Evolutionary conservation across 2,113 vertebrate species (phyloP), one percentile per base, ranked within the genome.

Genomic region (Psammodynastes pulverulentus): DNA sequence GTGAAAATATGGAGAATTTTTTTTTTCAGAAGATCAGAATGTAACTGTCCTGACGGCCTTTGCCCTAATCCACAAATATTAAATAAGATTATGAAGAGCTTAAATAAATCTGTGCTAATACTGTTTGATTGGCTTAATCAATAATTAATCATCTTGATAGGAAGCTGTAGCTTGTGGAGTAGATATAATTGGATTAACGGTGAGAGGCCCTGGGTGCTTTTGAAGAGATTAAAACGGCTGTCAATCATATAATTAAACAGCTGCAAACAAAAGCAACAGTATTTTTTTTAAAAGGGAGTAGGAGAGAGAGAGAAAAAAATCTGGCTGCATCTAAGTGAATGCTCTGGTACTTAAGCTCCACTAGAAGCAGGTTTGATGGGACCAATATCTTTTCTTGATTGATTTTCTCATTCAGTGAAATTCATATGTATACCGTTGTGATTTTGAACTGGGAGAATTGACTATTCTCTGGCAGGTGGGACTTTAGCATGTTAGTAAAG

Each of bases 141-240:
- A 97, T 98, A 98, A 98, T 98, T 97, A 98, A 97, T 98, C 97
- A 98, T 98, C 97, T 98, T 96, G 96, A 97, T 97, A 97, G 97
- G 97, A 96, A 97, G 97, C 96, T 96, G 97, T 97, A 98, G 97
- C 97, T 98, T 97, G 97, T 97, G 96, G 98, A 98, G 98, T 98
- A 99, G 98, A 98, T 99, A 97, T 99, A 99, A 99, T 99, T 99
- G 99, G 98, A 99, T 99, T 99, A 99, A 97, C 94, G 95, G 96
- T 97, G 96, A 98, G 98, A 97, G 95, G 97, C 97, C 97, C 98
- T 97, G 95, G 96, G 95, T 97, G 97, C 98, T 99, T 79, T 99
- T 99, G 98, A 99, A 98, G 98, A 99, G 98, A 99, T 99, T 99
- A 99, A 98, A 98, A 97, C 97, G 98, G 97, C 98, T 97, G 97